These are phyloP conservation scores for Drosophila nannoptera DNA, from an alignment of 1,140 invertebrate species.

Conservation along the genomic window DNA sequence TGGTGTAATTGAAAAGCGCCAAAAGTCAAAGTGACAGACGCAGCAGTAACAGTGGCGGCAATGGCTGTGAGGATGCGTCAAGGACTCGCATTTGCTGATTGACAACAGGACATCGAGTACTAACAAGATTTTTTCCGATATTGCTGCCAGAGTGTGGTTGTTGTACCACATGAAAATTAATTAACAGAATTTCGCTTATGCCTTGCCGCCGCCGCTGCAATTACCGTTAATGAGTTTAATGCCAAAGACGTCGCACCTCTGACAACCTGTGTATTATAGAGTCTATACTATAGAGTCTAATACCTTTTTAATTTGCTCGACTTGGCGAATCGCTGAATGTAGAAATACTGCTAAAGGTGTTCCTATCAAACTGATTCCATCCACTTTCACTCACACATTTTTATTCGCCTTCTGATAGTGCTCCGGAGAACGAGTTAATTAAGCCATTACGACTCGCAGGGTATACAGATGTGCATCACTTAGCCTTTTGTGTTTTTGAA, in stretches of 20 bases:
- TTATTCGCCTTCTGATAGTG: no score
- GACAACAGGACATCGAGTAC: conserved; percentile 61
- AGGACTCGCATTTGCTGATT: conserved; percentile 53
- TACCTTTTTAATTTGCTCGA: no score
- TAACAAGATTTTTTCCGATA: conserved; percentile 49
- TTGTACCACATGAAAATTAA: conserved; percentile 67
- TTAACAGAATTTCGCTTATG: conserved; percentile 71
- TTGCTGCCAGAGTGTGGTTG: conserved; percentile 12
- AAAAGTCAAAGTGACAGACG: conserved; percentile 55
- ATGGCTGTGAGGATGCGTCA: conserved; percentile 30
- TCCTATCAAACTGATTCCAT: conserved; percentile 8
- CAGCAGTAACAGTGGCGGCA: conserved; percentile 26
- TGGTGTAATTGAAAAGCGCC: conserved; percentile 63
- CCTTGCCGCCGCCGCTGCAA: conserved; percentile 58
- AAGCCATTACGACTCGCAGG: background rate
- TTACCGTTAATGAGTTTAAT: conserved; percentile 78
- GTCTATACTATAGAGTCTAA: no score
- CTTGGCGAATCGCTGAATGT: no score
- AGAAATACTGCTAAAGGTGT: conserved; percentile 42
- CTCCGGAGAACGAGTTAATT: no score
- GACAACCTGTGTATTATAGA: no score
- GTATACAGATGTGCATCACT: background rate
- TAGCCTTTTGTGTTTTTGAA: background rate
- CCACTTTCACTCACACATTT: no score
- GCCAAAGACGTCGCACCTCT: conserved; percentile 52